Conservation (phyloP, 2,113 vertebrate genomes). For the Vombatus ursinus region DNA sequence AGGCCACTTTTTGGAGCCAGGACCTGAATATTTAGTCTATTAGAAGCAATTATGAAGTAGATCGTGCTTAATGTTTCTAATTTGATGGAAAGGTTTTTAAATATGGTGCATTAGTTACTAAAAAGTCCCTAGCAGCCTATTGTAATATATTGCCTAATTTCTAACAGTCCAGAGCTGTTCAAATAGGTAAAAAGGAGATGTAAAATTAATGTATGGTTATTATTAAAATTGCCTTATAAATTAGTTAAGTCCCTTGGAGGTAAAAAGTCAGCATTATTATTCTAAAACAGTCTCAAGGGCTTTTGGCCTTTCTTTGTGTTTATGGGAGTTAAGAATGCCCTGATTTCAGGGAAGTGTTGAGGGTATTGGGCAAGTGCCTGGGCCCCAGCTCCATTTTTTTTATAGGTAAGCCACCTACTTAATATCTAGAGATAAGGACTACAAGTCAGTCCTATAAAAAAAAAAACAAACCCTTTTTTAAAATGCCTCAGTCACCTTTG, state of each 20-base stretch:
- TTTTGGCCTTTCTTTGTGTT: conserved; percentile 27
- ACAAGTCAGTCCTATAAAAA: not conserved
- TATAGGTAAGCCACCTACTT: conserved; percentile 19
- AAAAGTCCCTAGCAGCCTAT: conserved; percentile 79
- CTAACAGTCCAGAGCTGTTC: conserved; percentile 60
- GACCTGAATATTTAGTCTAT: conserved; percentile 70
- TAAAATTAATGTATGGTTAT: conserved; percentile 81
- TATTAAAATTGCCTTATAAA: conserved; percentile 79
- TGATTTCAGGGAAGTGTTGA: not conserved
- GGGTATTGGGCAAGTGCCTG: not conserved
- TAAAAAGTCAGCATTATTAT: conserved; percentile 65
- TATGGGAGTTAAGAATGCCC: conserved; percentile 15
- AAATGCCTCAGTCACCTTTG: not conserved
- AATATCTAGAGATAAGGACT: not conserved
- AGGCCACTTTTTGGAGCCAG: conserved; percentile 60
- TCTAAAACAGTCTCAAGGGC: conserved; percentile 60
- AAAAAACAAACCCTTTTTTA: not conserved
- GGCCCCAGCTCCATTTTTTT: not conserved
- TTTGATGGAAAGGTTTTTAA: conserved; percentile 79
- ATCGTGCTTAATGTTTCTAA: conserved; percentile 73
- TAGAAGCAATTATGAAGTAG: conserved; percentile 77
- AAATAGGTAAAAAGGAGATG: conserved; percentile 73
- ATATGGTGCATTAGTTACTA: conserved; percentile 77
- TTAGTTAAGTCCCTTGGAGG: conserved; percentile 74
- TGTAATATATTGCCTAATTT: conserved; percentile 76